Evolutionary conservation across 2,888 invertebrate species (phyloP), one percentile per base, ranked within the genome.

Genomic region (Micropterix aruncella): DNA sequence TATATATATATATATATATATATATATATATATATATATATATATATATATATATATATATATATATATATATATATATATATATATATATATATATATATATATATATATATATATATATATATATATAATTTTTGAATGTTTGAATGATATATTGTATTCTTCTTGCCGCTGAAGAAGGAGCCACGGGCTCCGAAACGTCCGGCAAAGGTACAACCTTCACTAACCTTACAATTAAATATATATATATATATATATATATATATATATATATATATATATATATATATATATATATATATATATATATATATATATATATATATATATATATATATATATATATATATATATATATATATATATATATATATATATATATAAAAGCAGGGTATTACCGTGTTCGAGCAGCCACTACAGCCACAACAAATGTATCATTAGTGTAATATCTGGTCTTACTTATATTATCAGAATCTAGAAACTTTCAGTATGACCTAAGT

Each of bases 21-120:
- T 27, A 27, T 27, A 27, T 27, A 27, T 27, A 27, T 27, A 27
- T 27, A 27, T 27, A 27, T 27, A 27, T 27, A 27, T 27, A 27
- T 27, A 27, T 27, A 27, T 27, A 27, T n/a, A 27, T 27, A 27
- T 27, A 27, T 27, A 27, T 27, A 27, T 27, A 27, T 27, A 27
- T 27, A 27, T 27, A 27, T 16, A 40, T 16, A 40, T 16, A 40
- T n/a, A 38, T 16, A 40, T 40, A 16, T 16, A 16, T 16, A 17
- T 16, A 16, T 4, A 16, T n/a, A 40, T 40, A 17, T 2, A 16
- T 40, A 40, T 40, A 15, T 40, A 40, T 40, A 40, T n/a, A 40
- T 40, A 40, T n/a, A 4, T n/a, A 16, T n/a, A 40, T 16, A 40
- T 40, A 16, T 3, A 15, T 4, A 16, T 40, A 3, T 40, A 16